Evolutionary conservation across 2,113 vertebrate genomes (phyloP).

Genomic region (Rattus rattus): DNA sequence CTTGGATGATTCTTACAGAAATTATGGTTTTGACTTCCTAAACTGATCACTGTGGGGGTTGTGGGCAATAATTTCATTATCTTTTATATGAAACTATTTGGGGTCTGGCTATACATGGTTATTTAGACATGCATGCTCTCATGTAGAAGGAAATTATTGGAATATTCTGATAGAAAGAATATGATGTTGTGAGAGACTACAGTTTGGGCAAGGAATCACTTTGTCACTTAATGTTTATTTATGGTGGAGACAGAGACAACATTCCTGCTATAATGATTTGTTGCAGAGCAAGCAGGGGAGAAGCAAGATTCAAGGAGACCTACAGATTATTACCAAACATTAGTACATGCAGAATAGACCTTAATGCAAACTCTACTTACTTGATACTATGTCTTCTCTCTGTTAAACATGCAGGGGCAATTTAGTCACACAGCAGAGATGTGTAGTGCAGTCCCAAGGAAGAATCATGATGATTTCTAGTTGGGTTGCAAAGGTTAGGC

Average conservation of each 20-base stretch:
- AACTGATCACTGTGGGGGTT: not conserved
- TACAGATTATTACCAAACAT: not conserved
- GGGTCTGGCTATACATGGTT: not conserved
- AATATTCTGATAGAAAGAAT: not conserved
- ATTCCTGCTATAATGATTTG: not conserved
- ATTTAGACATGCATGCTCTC: not conserved
- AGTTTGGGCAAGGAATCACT: not conserved
- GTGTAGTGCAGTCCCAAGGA: not conserved
- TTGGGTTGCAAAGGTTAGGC: not conserved
- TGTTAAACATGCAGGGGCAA: not conserved
- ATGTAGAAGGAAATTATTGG: not conserved
- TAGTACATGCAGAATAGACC: not conserved
- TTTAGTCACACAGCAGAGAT: not conserved
- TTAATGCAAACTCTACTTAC: not conserved
- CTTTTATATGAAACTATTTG: not conserved
- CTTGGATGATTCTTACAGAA: not conserved
- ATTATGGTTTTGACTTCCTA: not conserved
- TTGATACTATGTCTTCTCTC: not conserved
- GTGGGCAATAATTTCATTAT: not conserved
- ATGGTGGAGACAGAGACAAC: rapidly evolving
- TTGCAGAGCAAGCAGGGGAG: not conserved
- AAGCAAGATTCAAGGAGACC: not conserved
- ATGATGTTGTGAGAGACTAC: not conserved
- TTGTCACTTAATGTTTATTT: not conserved
- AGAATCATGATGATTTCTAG: not conserved